These are phyloP conservation scores for Calonectris borealis DNA, from an alignment of 2,113 vertebrate species.

Conservation along the genomic window DNA sequence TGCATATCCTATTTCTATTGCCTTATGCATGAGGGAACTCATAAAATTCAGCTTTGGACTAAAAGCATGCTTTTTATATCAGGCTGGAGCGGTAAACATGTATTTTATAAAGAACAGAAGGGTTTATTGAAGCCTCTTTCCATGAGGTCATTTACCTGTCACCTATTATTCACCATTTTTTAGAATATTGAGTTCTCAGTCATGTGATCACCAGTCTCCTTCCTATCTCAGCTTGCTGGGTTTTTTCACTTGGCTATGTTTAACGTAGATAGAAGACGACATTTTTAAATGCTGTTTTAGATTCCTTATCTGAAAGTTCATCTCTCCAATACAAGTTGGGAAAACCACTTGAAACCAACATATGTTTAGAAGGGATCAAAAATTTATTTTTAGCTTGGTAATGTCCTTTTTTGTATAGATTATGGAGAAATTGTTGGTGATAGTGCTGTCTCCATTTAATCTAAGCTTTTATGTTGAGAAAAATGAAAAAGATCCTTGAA, in stretches of 20 bases:
- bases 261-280: neutral
- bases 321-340: neutral
- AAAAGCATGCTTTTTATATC: conserved; percentile 39
- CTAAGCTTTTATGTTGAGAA: neutral
- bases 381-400: neutral
- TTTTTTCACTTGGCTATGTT: neutral
- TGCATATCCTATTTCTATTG: conserved; percentile 32
- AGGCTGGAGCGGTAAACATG: conserved; percentile 30
- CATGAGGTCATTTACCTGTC: conserved; percentile 41
- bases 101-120: conserved; percentile 41
- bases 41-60: conserved; percentile 2
- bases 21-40: conserved; percentile 56
- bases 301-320: neutral
- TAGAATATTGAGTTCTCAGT: neutral
- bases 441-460: neutral
- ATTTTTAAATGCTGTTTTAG: neutral
- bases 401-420: neutral
- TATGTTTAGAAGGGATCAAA: neutral
- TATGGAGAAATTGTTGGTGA: neutral
- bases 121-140: conserved; percentile 38
- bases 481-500: neutral
- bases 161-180: conserved; percentile 8
- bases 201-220: neutral
- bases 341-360: neutral
- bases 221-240: neutral